Conservation (phyloP, 2,113 vertebrate genomes). For the Deroptyus accipitrinus region DNA sequence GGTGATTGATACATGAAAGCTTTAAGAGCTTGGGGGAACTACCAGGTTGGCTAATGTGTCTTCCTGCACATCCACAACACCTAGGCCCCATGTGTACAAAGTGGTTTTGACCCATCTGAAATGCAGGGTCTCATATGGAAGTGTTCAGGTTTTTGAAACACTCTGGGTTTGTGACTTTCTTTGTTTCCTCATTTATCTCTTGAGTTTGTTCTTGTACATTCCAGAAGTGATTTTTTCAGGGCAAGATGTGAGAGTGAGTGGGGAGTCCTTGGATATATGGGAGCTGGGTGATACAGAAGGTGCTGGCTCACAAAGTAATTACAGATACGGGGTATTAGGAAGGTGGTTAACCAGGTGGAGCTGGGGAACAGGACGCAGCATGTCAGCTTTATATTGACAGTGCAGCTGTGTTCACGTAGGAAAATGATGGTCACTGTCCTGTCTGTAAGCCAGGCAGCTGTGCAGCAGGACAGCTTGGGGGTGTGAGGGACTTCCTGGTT, state of each 20-base stretch:
- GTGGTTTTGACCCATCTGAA: background rate
- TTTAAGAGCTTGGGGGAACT: background rate
- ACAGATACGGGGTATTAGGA: background rate
- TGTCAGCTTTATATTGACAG: background rate
- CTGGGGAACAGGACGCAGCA: accelerated
- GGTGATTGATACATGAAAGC: background rate
- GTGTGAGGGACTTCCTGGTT: background rate
- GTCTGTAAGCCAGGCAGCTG: background rate
- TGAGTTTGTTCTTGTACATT: background rate
- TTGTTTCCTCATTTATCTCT: background rate
- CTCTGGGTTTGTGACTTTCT: background rate
- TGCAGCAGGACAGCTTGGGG: background rate
- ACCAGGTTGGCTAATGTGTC: accelerated
- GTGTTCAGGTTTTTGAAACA: background rate
- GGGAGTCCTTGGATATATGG: background rate
- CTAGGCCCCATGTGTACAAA: background rate
- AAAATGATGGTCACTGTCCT: background rate
- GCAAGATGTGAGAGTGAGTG: background rate
- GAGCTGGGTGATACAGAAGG: background rate
- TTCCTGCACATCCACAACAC: background rate
- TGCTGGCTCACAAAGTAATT: background rate
- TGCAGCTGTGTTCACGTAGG: background rate
- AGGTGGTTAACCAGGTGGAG: background rate
- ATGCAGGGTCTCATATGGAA: background rate
- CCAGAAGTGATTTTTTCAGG: background rate